Evolutionary conservation across 2,888 invertebrate species (phyloP), one percentile per base, ranked within the genome.

Genomic region (Dioctria linearis): DNA sequence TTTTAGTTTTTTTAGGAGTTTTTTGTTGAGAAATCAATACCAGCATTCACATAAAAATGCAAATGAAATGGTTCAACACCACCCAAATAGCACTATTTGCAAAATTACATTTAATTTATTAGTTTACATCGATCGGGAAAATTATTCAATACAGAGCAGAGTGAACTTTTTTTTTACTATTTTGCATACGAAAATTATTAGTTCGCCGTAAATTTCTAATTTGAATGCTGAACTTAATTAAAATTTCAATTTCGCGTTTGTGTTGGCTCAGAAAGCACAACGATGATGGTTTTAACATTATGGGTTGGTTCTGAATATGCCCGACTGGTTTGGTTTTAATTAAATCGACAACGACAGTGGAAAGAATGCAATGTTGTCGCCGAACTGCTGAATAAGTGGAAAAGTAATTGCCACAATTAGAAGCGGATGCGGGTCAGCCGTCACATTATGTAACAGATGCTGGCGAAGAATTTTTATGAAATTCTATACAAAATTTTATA

Each of bases 361-460:
- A 73, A 73, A 73, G 69, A 73, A 73, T 73, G 73, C 73, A 57
- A 73, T 73, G 59, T 59, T 73, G 73, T 73, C 73, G 59, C 54
- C 57, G 73, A 73, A 73, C 54, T 42, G 25, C 57, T 73, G 73
- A 59, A 73, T 13, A 40, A 59, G n/a, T n/a, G 13, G 73, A 78
- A 61, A 25, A 25, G 25, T 78, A 78, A 78, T 78, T 78, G 65
- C 66, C 46, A 46, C 78, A 78, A 78, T 78, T 78, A 78, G 54
- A 63, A 78, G 42, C 78, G 78, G 78, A 78, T 78, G 78, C 66
- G 78, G 78, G 78, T 66, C 39, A 78, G 66, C 42, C 78, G 42
- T 66, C 54, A 43, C 66, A 40, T 78, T 65, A 65, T 78, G 78
- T 66, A 63, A 66, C 54, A 66, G 5, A 78, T 66, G 57, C 67